Evolutionary conservation across 2,888 invertebrate genomes (phyloP).

Genomic region (Litoditis marina): DNA sequence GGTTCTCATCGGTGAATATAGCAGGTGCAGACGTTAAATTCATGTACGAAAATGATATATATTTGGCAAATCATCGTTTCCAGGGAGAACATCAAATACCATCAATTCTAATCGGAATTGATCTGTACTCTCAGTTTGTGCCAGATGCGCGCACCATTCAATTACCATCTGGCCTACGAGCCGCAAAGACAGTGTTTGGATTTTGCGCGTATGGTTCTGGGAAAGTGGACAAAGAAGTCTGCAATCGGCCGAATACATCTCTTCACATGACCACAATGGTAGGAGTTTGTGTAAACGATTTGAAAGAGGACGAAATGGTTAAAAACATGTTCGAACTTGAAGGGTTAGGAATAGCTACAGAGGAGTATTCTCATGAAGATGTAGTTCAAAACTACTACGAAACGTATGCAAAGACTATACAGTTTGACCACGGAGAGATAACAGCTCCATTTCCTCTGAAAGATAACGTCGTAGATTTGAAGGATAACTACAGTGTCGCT

Average conservation of each 20-base stretch:
- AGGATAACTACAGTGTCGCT: not conserved
- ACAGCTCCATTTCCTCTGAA: constrained; percentile 4
- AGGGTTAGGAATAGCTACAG: not conserved
- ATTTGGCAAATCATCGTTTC: not conserved
- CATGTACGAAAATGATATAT: not conserved
- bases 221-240: not conserved
- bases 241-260: not conserved
- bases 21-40: not conserved
- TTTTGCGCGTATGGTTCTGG: not conserved
- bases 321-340: not conserved
- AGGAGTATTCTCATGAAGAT: not conserved
- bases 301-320: not conserved
- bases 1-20: not conserved
- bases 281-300: not conserved
- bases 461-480: not conserved
- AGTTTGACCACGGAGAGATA: not conserved
- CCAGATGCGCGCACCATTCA: not conserved
- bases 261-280: not conserved
- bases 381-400: not conserved
- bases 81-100: not conserved
- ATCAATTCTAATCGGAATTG: not conserved
- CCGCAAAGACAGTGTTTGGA: not conserved
- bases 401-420: not conserved
- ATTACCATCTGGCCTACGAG: not conserved
- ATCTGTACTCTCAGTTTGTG: not conserved